These are phyloP conservation scores for Bettongia penicillata DNA, from an alignment of 2,113 vertebrate genomes.

Conservation along the genomic window DNA sequence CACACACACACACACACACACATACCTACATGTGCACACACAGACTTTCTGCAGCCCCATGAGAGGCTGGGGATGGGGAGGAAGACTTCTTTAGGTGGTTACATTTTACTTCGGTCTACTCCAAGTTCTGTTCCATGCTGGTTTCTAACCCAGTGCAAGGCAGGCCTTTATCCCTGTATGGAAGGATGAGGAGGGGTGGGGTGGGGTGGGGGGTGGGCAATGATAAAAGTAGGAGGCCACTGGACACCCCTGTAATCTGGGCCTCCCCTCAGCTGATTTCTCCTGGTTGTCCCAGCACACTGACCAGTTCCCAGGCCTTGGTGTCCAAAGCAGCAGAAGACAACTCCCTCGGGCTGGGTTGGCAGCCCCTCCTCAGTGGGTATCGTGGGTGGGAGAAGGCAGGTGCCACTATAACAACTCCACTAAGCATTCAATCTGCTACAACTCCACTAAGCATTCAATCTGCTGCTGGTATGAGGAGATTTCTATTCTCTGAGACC, in stretches of 20 bases:
- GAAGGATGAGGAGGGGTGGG: neutral
- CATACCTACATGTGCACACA: no score
- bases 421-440: neutral
- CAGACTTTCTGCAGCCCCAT: conserved; percentile 45
- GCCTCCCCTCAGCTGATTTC: conserved; percentile 1
- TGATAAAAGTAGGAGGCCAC: neutral
- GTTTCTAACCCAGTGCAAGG: neutral
- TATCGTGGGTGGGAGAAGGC: no score
- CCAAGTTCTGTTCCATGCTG: neutral
- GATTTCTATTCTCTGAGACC: neutral
- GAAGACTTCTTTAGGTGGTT: conserved; percentile 58
- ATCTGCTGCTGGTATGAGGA: neutral
- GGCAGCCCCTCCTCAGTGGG: neutral
- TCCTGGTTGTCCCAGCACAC: neutral
- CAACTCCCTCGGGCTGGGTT: neutral
- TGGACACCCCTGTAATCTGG: conserved; percentile 15
- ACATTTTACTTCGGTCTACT: neutral
- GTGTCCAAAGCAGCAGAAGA: neutral
- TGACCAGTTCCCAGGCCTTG: conserved; percentile 5
- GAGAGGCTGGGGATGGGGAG: conserved; percentile 57
- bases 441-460: neutral
- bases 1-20: accelerated
- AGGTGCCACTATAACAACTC: neutral
- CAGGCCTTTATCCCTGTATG: neutral
- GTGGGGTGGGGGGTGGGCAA: neutral